phyloP scores from a whole-genome alignment of 1,140 invertebrate genomes.

The Pogonognathellus flavescens region DNA sequence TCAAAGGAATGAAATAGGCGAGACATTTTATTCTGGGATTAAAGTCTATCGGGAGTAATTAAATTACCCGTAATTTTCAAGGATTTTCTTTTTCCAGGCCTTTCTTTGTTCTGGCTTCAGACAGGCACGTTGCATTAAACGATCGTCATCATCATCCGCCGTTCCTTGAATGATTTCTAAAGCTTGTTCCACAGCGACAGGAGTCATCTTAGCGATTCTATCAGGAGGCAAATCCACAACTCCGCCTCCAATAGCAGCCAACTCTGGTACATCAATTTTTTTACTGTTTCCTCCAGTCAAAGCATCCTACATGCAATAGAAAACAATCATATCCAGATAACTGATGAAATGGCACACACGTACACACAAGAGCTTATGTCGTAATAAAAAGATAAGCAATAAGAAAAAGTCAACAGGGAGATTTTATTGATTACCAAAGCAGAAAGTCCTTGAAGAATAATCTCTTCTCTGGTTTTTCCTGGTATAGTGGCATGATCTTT shows the following conservation, averaged over 20 bases:
- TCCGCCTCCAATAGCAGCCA: slow-evolving; percentile 62
- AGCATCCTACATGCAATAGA: slow-evolving; percentile 36
- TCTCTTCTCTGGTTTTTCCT: slow-evolving; percentile 62
- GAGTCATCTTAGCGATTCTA: slow-evolving; percentile 58
- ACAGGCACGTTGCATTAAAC: slow-evolving; percentile 63
- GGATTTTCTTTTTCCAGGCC: slow-evolving; percentile 63
- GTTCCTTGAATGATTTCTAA: slow-evolving; percentile 63
- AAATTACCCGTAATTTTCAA: slow-evolving; percentile 59
- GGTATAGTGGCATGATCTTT: slow-evolving; percentile 65
- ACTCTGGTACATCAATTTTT: slow-evolving; percentile 58
- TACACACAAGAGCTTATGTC: neutral
- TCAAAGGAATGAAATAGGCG: too few species aligned
- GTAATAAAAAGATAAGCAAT: neutral
- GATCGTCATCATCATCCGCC: slow-evolving; percentile 65
- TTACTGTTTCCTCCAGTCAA: slow-evolving; percentile 17
- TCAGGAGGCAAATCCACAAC: slow-evolving; percentile 62
- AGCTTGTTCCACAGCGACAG: slow-evolving; percentile 65
- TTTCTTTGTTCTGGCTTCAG: slow-evolving; percentile 59
- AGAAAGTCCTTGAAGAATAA: slow-evolving; percentile 64
- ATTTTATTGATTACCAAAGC: slow-evolving; percentile 55
- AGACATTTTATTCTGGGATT: neutral
- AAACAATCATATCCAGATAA: too few species aligned
- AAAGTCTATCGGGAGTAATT: neutral
- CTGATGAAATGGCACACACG: too few species aligned
- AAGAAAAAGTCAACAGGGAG: slow-evolving; percentile 3